Conservation (phyloP, 2,113 vertebrate species). For the Otocyon megalotis region DNA sequence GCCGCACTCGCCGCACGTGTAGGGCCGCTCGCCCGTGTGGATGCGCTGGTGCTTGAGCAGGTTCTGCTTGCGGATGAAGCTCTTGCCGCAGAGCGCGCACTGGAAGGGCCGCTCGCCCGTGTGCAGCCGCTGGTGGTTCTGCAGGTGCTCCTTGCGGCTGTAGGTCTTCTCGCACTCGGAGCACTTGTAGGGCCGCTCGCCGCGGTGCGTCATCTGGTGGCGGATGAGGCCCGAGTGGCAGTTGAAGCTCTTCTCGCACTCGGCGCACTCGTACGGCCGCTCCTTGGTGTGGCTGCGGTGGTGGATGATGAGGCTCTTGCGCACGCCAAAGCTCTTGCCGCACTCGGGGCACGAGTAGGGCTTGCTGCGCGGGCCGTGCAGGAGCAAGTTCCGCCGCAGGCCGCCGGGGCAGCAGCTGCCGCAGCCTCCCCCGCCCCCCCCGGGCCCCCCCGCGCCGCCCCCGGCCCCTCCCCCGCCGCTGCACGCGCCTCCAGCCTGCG, state of each 20-base stretch:
- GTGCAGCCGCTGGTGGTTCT: slow-evolving; percentile 88
- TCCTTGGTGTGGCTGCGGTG: slow-evolving; percentile 84
- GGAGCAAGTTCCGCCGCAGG: not conserved
- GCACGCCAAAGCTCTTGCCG: slow-evolving; percentile 84
- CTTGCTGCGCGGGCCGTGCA: slow-evolving; percentile 83
- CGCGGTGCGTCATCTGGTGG: slow-evolving; percentile 85
- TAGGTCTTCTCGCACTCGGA: slow-evolving; percentile 87
- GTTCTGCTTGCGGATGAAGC: slow-evolving; percentile 88
- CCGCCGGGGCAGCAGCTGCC: slow-evolving; percentile 34
- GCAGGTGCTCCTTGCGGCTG: slow-evolving; percentile 87
- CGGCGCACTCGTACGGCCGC: slow-evolving; percentile 85
- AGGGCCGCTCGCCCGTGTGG: slow-evolving; percentile 87
- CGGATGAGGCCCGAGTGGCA: slow-evolving; percentile 85
- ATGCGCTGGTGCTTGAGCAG: slow-evolving; percentile 87
- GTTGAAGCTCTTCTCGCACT: slow-evolving; percentile 85
- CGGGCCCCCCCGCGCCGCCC: not conserved
- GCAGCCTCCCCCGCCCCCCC: not conserved
- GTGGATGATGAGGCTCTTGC: slow-evolving; percentile 80
- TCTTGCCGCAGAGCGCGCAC: slow-evolving; percentile 86
- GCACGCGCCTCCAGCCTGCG: not conserved
- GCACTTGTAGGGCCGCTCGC: slow-evolving; percentile 86
- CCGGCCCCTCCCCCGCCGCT: slow-evolving; percentile 12
- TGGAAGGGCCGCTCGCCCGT: slow-evolving; percentile 87
- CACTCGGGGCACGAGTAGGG: slow-evolving; percentile 83
- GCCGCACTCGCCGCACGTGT: slow-evolving; percentile 88